Percentiles rank a stretch among this genome's conserved stretches.
These are phyloP conservation scores for Porites evermanni DNA, from an alignment of 92 coral and sea anemone species.

Conservation along the genomic window DNA sequence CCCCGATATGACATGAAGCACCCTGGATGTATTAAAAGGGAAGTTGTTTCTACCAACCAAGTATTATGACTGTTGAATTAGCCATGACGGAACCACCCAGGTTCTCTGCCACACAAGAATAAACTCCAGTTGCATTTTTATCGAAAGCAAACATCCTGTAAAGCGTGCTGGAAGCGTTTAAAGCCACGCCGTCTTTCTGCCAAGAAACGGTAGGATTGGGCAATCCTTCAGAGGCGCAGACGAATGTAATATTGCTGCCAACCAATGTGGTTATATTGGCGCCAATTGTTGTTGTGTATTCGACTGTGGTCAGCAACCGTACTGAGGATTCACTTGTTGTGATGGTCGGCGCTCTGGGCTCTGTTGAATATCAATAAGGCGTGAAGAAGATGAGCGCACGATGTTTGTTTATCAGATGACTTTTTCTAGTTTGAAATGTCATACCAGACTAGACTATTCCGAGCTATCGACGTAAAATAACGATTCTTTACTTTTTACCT, in stretches of 20 bases:
- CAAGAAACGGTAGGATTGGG: constrained; percentile 74
- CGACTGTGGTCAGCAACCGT: constrained; percentile 14
- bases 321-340: constrained; percentile 31
- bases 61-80: constrained; percentile 56
- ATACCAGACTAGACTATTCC: no score
- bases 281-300: constrained; percentile 62
- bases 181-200: constrained; percentile 53
- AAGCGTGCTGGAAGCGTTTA: constrained; percentile 24
- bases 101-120: constrained; percentile 78
- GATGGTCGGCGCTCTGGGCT: constrained; percentile 61
- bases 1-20: no score
- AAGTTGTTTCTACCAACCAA: constrained; percentile 22
- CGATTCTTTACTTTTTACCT: no score
- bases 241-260: constrained; percentile 73
- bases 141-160: constrained; percentile 24
- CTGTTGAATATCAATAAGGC: constrained; percentile 26
- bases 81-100: constrained; percentile 64
- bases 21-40: not conserved
- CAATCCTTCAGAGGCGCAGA: constrained; percentile 74
- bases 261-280: constrained; percentile 61
- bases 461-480: no score
- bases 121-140: constrained; percentile 52
- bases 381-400: not conserved
- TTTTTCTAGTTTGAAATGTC: no score
- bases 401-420: no score